These are phyloP conservation scores for Nanger granti DNA, from an alignment of 2,113 vertebrate genomes.

Conservation along the genomic window DNA sequence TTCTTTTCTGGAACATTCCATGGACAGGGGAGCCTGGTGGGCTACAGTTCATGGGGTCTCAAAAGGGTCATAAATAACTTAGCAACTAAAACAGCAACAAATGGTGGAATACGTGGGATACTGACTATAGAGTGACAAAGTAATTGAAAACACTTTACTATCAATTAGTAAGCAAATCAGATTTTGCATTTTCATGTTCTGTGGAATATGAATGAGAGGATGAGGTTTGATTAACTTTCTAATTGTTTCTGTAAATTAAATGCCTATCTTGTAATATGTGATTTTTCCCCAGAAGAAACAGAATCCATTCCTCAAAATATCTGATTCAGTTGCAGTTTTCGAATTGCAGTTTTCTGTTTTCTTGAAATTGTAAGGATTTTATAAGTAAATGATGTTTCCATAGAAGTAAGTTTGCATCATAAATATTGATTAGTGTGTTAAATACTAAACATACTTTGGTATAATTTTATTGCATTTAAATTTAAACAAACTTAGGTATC, in stretches of 20 bases:
- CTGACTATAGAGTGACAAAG: background rate
- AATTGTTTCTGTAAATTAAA: conserved; percentile 13
- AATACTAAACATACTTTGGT: background rate
- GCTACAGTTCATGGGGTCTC: background rate
- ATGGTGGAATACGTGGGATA: background rate
- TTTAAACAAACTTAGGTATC: background rate
- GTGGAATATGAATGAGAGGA: background rate
- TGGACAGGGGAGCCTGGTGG: background rate
- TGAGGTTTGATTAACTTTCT: background rate
- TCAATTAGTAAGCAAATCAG: background rate
- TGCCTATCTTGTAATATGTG: background rate
- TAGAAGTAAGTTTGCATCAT: background rate
- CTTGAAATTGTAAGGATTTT: background rate
- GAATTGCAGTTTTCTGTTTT: background rate
- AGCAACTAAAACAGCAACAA: background rate
- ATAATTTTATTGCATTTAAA: background rate
- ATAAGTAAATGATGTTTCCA: background rate
- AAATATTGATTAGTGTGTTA: background rate
- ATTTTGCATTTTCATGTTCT: background rate
- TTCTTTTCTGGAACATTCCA: background rate
- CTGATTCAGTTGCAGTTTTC: background rate
- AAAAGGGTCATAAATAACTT: background rate
- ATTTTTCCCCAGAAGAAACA: background rate
- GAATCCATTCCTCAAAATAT: background rate
- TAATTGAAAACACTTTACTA: background rate